Evolutionary conservation across 2,113 vertebrate species (phyloP).

Genomic region (Entosphenus tridentatus): DNA sequence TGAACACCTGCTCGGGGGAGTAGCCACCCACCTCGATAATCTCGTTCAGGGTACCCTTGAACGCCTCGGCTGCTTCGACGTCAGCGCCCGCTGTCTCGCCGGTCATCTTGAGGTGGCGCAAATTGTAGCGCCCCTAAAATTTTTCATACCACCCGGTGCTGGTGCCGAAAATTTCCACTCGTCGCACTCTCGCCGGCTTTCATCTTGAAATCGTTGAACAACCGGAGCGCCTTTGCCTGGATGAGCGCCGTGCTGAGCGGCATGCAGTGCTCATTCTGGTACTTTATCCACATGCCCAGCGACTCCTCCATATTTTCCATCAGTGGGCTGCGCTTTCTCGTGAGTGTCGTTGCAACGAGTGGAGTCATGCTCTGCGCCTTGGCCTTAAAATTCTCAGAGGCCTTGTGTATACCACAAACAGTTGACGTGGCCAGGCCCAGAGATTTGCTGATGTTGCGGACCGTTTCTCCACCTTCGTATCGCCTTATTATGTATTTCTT

Average conservation of each 20-base stretch:
- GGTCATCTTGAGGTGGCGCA: background rate
- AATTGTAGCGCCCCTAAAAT: background rate
- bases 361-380: background rate
- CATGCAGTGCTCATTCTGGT: background rate
- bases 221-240: background rate
- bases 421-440: too few species aligned
- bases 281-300: background rate
- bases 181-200: background rate
- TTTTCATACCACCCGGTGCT: background rate
- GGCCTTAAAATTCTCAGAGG: background rate
- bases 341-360: background rate
- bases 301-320: constrained; percentile 1
- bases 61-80: background rate
- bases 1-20: constrained; percentile 7
- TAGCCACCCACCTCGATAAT: constrained; percentile 6
- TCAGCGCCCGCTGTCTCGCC: background rate
- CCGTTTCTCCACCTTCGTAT: too few species aligned
- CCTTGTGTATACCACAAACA: background rate
- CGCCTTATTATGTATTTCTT: too few species aligned
- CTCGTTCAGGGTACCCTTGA: background rate
- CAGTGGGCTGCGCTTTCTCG: background rate
- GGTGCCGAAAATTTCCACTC: background rate
- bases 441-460: too few species aligned
- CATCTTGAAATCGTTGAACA: background rate
- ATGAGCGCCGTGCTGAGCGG: background rate